A percentile compares a stretch with the other conserved stretches of the same genome.
Conservation (phyloP, 2,797 vertebrate species). For the Cuculus canorus region DNA sequence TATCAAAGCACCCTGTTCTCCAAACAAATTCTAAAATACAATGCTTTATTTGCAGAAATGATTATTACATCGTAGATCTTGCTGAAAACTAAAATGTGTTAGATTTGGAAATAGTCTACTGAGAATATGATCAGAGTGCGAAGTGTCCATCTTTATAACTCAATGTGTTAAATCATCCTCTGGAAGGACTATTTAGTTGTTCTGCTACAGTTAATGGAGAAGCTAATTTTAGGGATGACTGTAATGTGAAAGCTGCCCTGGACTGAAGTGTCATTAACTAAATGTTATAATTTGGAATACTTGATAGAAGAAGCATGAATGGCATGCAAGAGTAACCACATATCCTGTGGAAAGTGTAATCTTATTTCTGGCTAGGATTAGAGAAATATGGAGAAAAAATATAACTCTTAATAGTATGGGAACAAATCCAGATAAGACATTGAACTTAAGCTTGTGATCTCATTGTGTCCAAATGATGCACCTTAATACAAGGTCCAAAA, state of each 20-base stretch:
- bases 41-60: not conserved
- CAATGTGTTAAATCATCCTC: not conserved
- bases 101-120: not conserved
- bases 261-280: not conserved
- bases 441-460: not conserved
- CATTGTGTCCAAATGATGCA: not conserved
- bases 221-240: not conserved
- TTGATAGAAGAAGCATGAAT: not conserved
- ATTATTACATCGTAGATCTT: not conserved
- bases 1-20: not conserved
- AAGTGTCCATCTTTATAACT: not conserved
- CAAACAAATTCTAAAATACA: not conserved
- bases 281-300: not conserved
- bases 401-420: not conserved
- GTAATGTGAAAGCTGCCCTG: not conserved
- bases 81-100: not conserved
- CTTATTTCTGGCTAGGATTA: not conserved
- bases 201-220: not conserved
- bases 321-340: not conserved
- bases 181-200: not conserved
- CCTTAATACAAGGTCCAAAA: not conserved
- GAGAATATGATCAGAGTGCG: not conserved
- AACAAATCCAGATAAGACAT: not conserved
- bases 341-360: not conserved
- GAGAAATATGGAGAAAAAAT: not conserved